These are phyloP conservation scores for Phoxinus dragarum DNA, from an alignment of 2,797 vertebrate species.

Conservation along the genomic window DNA sequence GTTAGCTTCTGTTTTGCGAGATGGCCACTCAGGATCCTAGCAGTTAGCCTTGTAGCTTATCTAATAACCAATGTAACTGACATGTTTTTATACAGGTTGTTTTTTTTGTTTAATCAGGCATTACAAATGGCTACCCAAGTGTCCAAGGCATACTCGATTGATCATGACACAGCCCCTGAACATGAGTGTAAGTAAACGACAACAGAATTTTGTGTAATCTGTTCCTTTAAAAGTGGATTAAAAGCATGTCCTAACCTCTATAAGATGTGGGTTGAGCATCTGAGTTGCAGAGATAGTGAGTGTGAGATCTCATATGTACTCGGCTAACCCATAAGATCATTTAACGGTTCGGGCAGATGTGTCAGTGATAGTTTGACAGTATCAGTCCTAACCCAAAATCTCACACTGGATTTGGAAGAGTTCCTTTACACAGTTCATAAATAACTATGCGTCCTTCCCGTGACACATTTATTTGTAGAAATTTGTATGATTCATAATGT, in stretches of 20 bases:
- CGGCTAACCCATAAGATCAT: background rate
- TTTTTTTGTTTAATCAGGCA: background rate
- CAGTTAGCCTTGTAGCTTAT: background rate
- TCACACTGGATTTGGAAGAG: background rate
- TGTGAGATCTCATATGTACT: background rate
- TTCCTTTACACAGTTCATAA: background rate
- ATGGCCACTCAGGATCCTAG: background rate
- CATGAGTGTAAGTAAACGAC: background rate
- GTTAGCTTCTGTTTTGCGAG: background rate
- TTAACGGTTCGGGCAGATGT: slow-evolving; percentile 22
- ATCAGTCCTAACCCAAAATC: slow-evolving; percentile 6
- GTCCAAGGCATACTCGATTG: background rate
- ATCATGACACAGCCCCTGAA: background rate
- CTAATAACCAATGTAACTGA: background rate
- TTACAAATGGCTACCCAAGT: background rate
- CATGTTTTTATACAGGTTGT: background rate
- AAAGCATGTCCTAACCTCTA: background rate
- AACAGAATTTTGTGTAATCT: background rate
- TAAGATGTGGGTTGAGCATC: background rate
- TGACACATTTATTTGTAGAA: slow-evolving; percentile 54
- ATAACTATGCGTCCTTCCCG: background rate
- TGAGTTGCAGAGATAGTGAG: slow-evolving; percentile 17
- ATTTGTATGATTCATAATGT: slow-evolving; percentile 53
- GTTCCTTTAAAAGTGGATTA: slow-evolving; percentile 26
- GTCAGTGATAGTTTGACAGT: slow-evolving; percentile 17